Base-by-base conservation (phyloP, 2,888 invertebrate species). In the Drosophila mettleri region DNA sequence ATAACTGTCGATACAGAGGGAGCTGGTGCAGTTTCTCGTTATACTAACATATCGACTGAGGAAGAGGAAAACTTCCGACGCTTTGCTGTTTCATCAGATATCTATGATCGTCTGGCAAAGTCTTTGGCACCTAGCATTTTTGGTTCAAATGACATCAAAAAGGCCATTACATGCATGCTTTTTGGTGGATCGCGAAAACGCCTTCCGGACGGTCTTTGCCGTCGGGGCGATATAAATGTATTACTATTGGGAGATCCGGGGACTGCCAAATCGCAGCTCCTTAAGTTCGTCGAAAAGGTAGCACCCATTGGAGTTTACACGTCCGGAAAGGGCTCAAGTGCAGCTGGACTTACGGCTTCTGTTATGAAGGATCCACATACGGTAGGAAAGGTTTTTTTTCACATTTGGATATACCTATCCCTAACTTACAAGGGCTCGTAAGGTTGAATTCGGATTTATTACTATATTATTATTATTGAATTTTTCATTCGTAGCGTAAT, bases 281-380 rank as follows among this genome's bases (percentile, higher is more conserved):
- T 99, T 10, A 99, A 99, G 93, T 99, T 99, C 91, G 99, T 98
- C 0, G 99, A 99, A 92, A 96, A 95, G 86, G 98, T 98, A 20
- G 94, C 98, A 0, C 99, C 98, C 0, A 96, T 99, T 81, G 98
- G 96, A 0, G 97, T 98, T 4, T 99, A 99, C 91, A 99, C 99
- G 0, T 99, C 99, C 0, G 99, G 99, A n/a, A 99, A 99, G 93
- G 99, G 99, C 3, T 98, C 98, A 76, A 99, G 98, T 86, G 99
- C 99, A 2, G 99, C 99, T 67, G 99, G 99, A 92, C 94, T 99
- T 36, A 99, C 99, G 22, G 99, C 99, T 0, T 98, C 99, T 0
- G 99, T 99, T 29, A 97, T 96, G 74, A 93, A 98, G 80, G 99
- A 99, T 93, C 98, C 99, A 2, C 93, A 94, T 12, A 95, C 98